A percentile compares a stretch with the other conserved stretches of the same genome.
phyloP scores from a whole-genome alignment of 1,140 invertebrate genomes.

The Lerema accius region DNA sequence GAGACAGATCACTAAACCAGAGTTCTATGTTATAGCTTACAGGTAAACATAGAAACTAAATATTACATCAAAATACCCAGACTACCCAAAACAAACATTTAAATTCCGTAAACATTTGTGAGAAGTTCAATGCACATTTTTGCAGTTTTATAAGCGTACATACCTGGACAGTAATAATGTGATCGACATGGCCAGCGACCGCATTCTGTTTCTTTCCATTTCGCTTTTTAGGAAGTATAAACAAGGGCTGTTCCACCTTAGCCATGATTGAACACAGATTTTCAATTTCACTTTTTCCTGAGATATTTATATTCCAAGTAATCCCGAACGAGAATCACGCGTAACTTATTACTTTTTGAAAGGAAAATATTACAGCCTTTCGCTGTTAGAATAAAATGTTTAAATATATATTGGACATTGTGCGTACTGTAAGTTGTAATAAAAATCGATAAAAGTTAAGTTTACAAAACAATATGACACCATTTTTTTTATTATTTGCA shows the following conservation, averaged over 20 bases:
- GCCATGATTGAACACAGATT: slow-evolving; percentile 54
- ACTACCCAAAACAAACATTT: too few relatives aligned
- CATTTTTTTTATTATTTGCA: too few relatives aligned
- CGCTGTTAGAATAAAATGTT: not conserved
- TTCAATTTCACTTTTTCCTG: not conserved
- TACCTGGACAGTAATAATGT: slow-evolving; percentile 84
- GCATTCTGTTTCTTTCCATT: slow-evolving; percentile 82
- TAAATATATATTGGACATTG: not conserved
- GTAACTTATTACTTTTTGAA: not conserved
- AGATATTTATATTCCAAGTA: too few relatives aligned
- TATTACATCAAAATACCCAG: too few relatives aligned
- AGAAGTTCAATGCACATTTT: too few relatives aligned
- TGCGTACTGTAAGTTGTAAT: not conserved
- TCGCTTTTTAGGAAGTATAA: slow-evolving; percentile 84
- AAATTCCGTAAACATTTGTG: too few relatives aligned
- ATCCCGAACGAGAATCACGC: slow-evolving; percentile 2
- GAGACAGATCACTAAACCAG: too few relatives aligned
- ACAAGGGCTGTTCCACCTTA: slow-evolving; percentile 83
- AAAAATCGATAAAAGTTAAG: slow-evolving; percentile 32
- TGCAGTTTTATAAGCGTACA: not conserved
- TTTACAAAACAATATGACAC: slow-evolving; percentile 12
- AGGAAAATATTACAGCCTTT: not conserved
- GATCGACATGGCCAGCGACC: slow-evolving; percentile 83
- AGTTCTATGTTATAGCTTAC: too few relatives aligned
- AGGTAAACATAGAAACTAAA: too few relatives aligned